Evolutionary conservation across 2,113 vertebrate genomes (phyloP), one percentile per base, ranked within the genome.

Genomic region (Psammodynastes pulverulentus): DNA sequence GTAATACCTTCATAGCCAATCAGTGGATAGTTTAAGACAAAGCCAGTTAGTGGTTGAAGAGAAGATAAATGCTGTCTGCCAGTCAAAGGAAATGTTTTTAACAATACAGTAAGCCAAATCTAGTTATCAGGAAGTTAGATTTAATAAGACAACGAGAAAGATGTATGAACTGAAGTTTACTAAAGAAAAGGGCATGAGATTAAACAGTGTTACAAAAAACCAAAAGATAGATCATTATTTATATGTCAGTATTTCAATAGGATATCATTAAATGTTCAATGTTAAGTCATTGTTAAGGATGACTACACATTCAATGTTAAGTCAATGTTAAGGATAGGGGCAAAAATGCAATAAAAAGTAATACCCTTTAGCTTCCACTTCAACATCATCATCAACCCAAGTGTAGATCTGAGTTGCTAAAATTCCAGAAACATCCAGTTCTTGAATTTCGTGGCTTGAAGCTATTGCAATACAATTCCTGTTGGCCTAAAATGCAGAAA

Each of bases 391-490:
- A 94, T 99, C 99, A 89, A 99, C 98, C 99, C 99, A 99, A 56
- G 99, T 98, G 94, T 99, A 97, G 94, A 99, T 98, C 84, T 99
- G 98, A 6, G 99, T 99, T 95, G 99, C 98, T 94, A 99, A 97
- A 97, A 99, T 99, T 51, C 98, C 98, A 95, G 99, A 99, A 96
- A 99, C 98, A 95, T 99, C 99, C 94, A 99, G 93, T 97, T 99
- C 99, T 97, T 99, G 99, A 97, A 99, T 98, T 96, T 99, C 99
- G 93, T 99, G 99, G 93, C 98, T 99, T 0, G 99, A 99, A 94
- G 99, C 99, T 94, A 99, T 98, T 94, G 99, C 99, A 97, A 99
- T 98, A 97, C 99, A 99, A 96, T 99, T 99, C 85, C 98, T 98
- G 97, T 99, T 99, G 91, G 99, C 99, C 99, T 99, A 96, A 93